Base-by-base conservation (phyloP, 2,797 vertebrate species). In the Leptatherina wallacei region DNA sequence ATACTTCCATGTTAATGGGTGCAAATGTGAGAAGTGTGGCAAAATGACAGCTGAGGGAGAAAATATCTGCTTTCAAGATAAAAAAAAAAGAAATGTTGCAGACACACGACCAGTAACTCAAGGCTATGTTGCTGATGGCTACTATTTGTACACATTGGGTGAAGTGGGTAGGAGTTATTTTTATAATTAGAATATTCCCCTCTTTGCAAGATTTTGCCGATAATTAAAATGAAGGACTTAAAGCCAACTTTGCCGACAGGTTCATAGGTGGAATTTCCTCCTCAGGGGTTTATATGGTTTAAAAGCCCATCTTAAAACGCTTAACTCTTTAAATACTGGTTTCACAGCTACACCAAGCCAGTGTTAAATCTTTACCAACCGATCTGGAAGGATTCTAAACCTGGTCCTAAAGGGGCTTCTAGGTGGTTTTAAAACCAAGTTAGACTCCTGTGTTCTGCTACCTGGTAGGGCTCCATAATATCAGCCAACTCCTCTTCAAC, bases 401-500 rank as follows among this genome's bases (percentile, higher is more conserved):
- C 5, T 10, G n/a, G n/a, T 51, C 47, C n/a, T 12, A 10, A 22
- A 22, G 8, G 20, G 47, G 2, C n/a, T 24, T 51, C 3, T 9
- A 52, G 9, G 47, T 51, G n/a, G 22, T 51, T 51, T 51, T 10
- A 51, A 49, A 52, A 52, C 47, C 22, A 52, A 12, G 8, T 49
- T 38, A 49, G 20, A n/a, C 9, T 10, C 47, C 22, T 22, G 4
- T 52, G 10, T 8, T 30, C 29, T 30, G 7, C 18, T 81, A 97
- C 96, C 96, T 96, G 96, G 81, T 93, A 97, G n/a, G 96, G 93
- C 54, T 96, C 95, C 92, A 96, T 92, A 66, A 95, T 96, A 2
- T 96, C 94, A 0, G 95, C 95, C 84, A 98, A 57, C 56, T 97
- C 97, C 14, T 96, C 96, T 58, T 98, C 97, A 71, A 98, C 97